phyloP scores from a whole-genome alignment of 1,140 invertebrate species.

The Drosophila bocqueti region DNA sequence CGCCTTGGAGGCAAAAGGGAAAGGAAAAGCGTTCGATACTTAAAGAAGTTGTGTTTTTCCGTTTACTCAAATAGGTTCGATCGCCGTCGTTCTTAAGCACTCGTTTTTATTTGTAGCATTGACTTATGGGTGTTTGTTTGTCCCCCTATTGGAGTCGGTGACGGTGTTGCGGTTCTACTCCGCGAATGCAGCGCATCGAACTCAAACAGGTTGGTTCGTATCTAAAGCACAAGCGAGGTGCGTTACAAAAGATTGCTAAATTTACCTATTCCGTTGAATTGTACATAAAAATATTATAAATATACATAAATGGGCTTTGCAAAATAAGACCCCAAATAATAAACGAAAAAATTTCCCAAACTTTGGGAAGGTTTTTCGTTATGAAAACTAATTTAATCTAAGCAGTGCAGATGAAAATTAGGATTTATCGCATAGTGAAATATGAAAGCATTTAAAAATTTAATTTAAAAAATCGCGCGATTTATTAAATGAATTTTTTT shows the following conservation, averaged over 20 bases:
- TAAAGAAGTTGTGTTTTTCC: neutral
- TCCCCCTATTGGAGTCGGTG: neutral
- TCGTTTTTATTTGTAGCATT: slow-evolving; percentile 20
- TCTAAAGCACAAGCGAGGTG: slow-evolving; percentile 25
- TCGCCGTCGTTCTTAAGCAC: neutral
- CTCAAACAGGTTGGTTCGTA: slow-evolving; percentile 57
- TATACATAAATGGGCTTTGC: too few relatives aligned
- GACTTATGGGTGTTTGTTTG: slow-evolving; percentile 11
- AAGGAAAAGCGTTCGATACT: slow-evolving; percentile 20
- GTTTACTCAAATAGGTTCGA: slow-evolving; percentile 19
- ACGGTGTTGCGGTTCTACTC: slow-evolving; percentile 7
- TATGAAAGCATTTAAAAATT: too few relatives aligned
- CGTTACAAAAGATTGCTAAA: neutral
- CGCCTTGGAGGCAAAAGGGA: neutral
- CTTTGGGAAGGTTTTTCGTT: too few relatives aligned
- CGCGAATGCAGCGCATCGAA: slow-evolving; percentile 55
- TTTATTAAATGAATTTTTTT: too few relatives aligned
- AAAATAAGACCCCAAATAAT: too few relatives aligned
- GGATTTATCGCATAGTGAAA: too few relatives aligned
- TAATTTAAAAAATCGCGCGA: too few relatives aligned
- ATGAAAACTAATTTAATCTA: too few relatives aligned
- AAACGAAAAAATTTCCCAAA: too few relatives aligned
- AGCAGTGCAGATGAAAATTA: too few relatives aligned
- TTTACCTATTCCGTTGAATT: neutral
- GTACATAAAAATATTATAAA: neutral